These are phyloP conservation scores for Turritopsis dohrnii DNA, from an alignment of 30 jellyfish, hydroid and myxozoan genomes.

Conservation along the genomic window DNA sequence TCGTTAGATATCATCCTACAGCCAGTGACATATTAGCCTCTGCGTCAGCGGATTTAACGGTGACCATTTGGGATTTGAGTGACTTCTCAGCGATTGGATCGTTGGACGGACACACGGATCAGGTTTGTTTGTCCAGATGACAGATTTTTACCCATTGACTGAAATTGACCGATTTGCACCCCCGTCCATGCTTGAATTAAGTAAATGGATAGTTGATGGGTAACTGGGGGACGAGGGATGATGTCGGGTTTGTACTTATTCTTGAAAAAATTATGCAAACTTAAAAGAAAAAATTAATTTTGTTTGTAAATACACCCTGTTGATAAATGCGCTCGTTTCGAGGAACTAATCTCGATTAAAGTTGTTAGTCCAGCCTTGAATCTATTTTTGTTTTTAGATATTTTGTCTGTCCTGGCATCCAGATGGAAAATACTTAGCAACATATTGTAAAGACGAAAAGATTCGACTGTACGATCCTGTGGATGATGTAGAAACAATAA, in stretches of 20 bases:
- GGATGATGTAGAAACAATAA: slow-evolving; percentile 40
- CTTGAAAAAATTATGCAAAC: too few relatives aligned
- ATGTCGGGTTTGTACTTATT: too few relatives aligned
- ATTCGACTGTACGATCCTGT: slow-evolving; percentile 82
- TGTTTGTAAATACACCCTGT: background rate
- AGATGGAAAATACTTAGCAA: slow-evolving; percentile 78
- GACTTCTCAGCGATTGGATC: slow-evolving; percentile 57
- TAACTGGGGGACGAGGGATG: too few relatives aligned
- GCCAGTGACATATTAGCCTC: slow-evolving; percentile 63
- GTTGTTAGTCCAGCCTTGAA: background rate
- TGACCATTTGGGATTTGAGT: slow-evolving; percentile 64
- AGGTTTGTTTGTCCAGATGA: slow-evolving; percentile 34
- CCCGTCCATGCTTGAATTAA: too few relatives aligned
- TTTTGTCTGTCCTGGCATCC: slow-evolving; percentile 93
- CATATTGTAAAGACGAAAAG: slow-evolving; percentile 60
- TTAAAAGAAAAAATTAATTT: background rate
- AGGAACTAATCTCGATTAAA: background rate
- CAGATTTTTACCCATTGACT: background rate
- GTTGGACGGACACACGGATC: slow-evolving; percentile 85
- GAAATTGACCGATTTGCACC: too few relatives aligned
- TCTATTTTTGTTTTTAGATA: slow-evolving; percentile 25
- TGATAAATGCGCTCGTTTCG: background rate
- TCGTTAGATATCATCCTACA: slow-evolving; percentile 85
- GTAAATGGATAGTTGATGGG: too few relatives aligned
- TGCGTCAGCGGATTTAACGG: slow-evolving; percentile 72